phyloP scores from a whole-genome alignment of 2,797 vertebrate genomes.

The Premnoplex brunnescens region DNA sequence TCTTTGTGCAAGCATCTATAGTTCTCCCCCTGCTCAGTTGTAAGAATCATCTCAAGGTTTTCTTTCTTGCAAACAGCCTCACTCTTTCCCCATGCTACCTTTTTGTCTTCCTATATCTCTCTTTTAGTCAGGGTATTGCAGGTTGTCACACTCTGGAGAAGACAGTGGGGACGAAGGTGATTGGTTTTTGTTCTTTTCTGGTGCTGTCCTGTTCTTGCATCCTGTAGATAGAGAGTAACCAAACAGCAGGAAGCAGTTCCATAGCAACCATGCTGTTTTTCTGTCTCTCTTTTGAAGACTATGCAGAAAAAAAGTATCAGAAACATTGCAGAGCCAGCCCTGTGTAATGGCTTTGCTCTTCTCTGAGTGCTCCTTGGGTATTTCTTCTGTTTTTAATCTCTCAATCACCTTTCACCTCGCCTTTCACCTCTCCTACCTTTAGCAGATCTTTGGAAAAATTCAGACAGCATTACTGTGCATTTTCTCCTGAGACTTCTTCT shows the following conservation, averaged over 20 bases:
- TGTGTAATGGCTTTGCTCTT: not conserved
- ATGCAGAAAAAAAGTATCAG: not conserved
- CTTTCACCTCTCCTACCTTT: not conserved
- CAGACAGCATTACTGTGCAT: not conserved
- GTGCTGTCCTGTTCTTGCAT: conserved; percentile 11
- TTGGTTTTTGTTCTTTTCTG: not conserved
- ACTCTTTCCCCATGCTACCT: not conserved
- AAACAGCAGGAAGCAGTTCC: conserved; percentile 39
- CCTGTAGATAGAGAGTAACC: not conserved
- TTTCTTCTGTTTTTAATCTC: not conserved
- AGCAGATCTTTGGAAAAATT: not conserved
- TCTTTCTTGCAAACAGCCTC: not conserved
- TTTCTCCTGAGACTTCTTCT: not conserved
- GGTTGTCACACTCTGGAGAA: not conserved
- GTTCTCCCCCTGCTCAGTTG: not conserved
- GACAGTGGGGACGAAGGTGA: not conserved
- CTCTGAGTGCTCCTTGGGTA: not conserved
- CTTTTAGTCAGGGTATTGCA: not conserved
- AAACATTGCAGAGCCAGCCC: not conserved
- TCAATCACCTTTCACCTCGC: not conserved
- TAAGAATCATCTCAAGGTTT: not conserved
- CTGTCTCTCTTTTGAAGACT: not conserved
- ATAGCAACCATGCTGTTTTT: conserved; percentile 19
- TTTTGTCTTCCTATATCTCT: not conserved
- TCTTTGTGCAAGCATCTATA: not conserved